Conservation (phyloP, 2,797 vertebrate genomes). For the Typhlichthys eigenmanni region DNA sequence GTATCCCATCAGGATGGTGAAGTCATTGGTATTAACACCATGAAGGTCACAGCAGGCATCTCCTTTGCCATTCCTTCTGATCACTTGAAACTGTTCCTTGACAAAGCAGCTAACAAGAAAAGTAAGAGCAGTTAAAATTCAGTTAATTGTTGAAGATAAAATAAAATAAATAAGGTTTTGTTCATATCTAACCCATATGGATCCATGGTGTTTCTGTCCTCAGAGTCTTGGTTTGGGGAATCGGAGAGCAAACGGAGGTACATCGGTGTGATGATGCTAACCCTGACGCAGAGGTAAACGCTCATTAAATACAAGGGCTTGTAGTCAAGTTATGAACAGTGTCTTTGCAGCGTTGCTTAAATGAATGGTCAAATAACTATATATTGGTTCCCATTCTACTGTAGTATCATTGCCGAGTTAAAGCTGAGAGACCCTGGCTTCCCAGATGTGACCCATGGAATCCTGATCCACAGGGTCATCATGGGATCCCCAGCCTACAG, state of each 20-base stretch:
- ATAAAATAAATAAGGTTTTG: neutral
- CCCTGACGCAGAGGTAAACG: slow-evolving; percentile 86
- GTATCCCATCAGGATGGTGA: slow-evolving; percentile 85
- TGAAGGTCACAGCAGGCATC: slow-evolving; percentile 96
- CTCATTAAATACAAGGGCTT: neutral
- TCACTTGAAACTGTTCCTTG: slow-evolving; percentile 84
- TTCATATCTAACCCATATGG: neutral
- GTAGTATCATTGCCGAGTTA: slow-evolving; percentile 89
- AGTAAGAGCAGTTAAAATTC: slow-evolving; percentile 60
- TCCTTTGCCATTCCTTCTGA: slow-evolving; percentile 98
- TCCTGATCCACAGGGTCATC: slow-evolving; percentile 92
- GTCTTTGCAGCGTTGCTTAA: neutral
- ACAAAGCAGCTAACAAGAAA: slow-evolving; percentile 78
- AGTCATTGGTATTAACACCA: slow-evolving; percentile 97
- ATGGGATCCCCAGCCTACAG: slow-evolving; percentile 87
- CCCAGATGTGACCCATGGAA: slow-evolving; percentile 86
- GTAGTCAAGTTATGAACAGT: neutral
- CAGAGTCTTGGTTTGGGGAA: slow-evolving; percentile 83
- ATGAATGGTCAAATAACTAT: neutral
- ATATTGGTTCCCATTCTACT: slow-evolving; percentile 3
- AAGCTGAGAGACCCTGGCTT: slow-evolving; percentile 87
- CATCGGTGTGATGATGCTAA: slow-evolving; percentile 97
- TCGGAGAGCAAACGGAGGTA: slow-evolving; percentile 81
- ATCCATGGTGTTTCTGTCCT: neutral
- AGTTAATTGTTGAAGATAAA: neutral